Evolutionary conservation across 2,113 vertebrate genomes (phyloP), one percentile per base, ranked within the genome.

Genomic region (Chloroceryle aenea): DNA sequence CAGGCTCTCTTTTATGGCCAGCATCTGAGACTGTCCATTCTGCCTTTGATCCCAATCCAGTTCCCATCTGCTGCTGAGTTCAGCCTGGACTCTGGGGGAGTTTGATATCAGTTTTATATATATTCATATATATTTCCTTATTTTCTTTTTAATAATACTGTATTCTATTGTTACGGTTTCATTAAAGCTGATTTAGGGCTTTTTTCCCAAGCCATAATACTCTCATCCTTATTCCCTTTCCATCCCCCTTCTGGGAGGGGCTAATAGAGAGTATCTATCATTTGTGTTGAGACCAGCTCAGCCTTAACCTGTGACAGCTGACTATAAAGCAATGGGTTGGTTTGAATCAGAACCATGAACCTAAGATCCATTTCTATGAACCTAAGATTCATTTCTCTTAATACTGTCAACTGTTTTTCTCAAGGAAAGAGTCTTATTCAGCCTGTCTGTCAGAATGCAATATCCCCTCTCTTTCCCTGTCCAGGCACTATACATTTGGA

Each of bases 361-460:
- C 0, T 12, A 8, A 68, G 7, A 25, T 59, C 15, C 20, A 4
- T 40, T 55, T 48, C 8, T n/a, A 43, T 1, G 0, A 18, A 14
- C 3, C 0, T 12, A 8, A 68, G 7, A 25, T 59, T 13, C 20
- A 4, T 40, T 55, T 34, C 58, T 59, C n/a, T 59, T 59, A 36
- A 34, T 59, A 34, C 58, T 36, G 58, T 59, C 34, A 59, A 59
- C 5, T 27, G 14, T 32, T 3, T 86, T 75, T 86, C 34, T 27
- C 27, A 64, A 50, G 16, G 14, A 59, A 72, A 63, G 9, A 10
- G 5, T 73, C 30, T n/a, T 69, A 38, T 38, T 81, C 0, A 0
- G 29, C 12, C 22, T 76, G 27, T 45, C 7, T 58, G 8, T 26
- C 36, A 71, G 27, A 81, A 56, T 26, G 15, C 16, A 61, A 4